Evolutionary conservation across 2,113 vertebrate species (phyloP), one percentile per base, ranked within the genome.

Genomic region (Geococcyx californianus): DNA sequence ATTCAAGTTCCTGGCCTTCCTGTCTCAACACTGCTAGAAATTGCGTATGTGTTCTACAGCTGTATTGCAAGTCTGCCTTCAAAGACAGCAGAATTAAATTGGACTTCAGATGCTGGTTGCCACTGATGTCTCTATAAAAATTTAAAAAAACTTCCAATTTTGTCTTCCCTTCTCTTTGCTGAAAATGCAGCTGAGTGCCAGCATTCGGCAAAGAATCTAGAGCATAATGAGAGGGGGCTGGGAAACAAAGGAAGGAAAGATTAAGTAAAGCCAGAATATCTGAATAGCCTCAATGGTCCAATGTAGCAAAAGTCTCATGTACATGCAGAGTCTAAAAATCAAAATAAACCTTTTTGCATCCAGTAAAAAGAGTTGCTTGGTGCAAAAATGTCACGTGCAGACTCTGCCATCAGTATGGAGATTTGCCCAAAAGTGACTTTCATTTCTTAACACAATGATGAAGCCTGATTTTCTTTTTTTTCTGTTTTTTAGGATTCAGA

Each of bases 401-500:
- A 26, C 26, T 84, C 60, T 58, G 28, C 40, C 74, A 56, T 17
- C 44, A 60, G 6, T 9, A 75, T 1, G 1, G 36, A 54, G 33
- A 64, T 74, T 38, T 69, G 36, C 14, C 28, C 52, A 52, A 89
- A 74, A 36, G 13, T 31, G 6, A 56, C 16, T 56, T 87, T 44
- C 4, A 4, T 60, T 89, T 62, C 47, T 42, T 78, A 49, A 62
- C 0, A 0, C 13, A 62, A 7, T 26, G 17, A 47, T 84, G 16
- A 67, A 62, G 3, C 31, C 68, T 62, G 54, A 85, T 84, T 77
- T 74, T 70, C 18, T 67, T 83, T 58, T 80, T 45, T 13, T 68
- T 74, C 28, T 92, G 2, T 83, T 78, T 97, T 91, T 55, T 16
- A 98, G 98, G 97, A 98, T 40, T 86, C 90, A 0, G 97, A 97